Conservation (phyloP, 2,113 vertebrate species). For the Macaca fascicularis region T2T-MFA8v1.1 NC_088377.1:177836501-177837000, state of each 20-base stretch:
- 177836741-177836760: not conserved
- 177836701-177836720: not conserved
- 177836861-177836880: not conserved
- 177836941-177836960: not conserved
- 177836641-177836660: not conserved
- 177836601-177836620: not conserved
- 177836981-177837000: not conserved
- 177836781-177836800: not conserved
- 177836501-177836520: not conserved
- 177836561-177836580: not conserved
- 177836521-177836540: not conserved
- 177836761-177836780: not conserved
- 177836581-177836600: not conserved
- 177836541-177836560: not conserved
- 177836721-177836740: not conserved
- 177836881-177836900: not conserved
- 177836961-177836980: not conserved
- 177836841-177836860: not conserved
- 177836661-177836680: not conserved
- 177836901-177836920: not conserved
- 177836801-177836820: not conserved
- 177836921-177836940: not conserved
- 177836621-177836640: not conserved
- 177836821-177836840: not conserved
- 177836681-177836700: not conserved